Evolutionary conservation across 2,113 vertebrate species (phyloP), one percentile per base, ranked within the genome.

Genomic region (Poeciliopsis turrubarensis): DNA sequence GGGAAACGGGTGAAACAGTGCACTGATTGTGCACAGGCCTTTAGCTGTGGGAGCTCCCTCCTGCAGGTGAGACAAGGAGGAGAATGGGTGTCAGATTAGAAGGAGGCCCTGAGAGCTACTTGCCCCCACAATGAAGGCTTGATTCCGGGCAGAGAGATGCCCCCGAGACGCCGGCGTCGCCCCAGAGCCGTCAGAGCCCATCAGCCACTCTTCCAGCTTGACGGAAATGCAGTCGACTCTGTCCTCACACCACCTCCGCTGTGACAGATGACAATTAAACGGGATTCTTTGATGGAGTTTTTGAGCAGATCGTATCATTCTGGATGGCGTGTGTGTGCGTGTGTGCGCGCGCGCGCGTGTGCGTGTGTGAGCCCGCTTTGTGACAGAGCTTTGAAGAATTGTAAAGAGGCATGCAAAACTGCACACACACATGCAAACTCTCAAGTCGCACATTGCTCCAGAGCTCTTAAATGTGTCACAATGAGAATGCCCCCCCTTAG

Each of bases 41-140:
- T 83, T 81, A 71, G 79, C 79, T 70, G 87, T 74, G 82, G 76
- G 87, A 87, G 89, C 86, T 86, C 87, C 85, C 89, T 90, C 89
- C 91, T 92, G 92, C 89, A 92, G 87, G 88, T 89, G 81, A 91
- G 88, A 66, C 85, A 73, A 74, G 74, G 87, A 91, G 77, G 79
- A 92, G 91, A 90, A 92, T 92, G 90, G 89, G 75, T 68, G 84
- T 89, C 90, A 92, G 91, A 92, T 94, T 91, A 91, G 81, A 86
- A 81, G 84, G 89, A 84, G 88, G 89, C 85, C 87, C 86, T 74
- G 51, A 79, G 83, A 91, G 86, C 92, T 87, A 68, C 84, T 79
- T 90, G 86, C 90, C 90, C 84, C 88, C 83, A 92, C 90, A 93
- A 93, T 93, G 84, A 75, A 86, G 74, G 80, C 86, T 86, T 91